Conservation (phyloP, 1,140 invertebrate species). For the Apis mellifera region Amel_HAv3.1 CM009933.2:7629001-7629500, state of each 20-base stretch:
- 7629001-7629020: constrained; percentile 12
- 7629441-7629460: background rate
- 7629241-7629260: background rate
- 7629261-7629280: background rate
- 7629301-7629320: too few species aligned
- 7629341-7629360: too few species aligned
- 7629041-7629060: constrained; percentile 37
- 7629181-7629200: constrained; percentile 11
- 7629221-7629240: background rate
- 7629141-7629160: background rate
- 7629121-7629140: constrained; percentile 6
- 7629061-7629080: background rate
- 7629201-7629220: background rate
- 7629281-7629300: too few species aligned
- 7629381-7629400: too few species aligned
- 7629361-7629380: too few species aligned
- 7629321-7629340: too few species aligned
- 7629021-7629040: constrained; percentile 37
- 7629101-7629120: constrained; percentile 35
- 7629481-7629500: background rate
- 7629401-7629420: background rate
- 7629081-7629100: background rate
- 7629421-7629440: background rate
- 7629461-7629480: background rate
- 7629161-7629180: constrained; percentile 30